Base-by-base conservation (phyloP, 2,113 vertebrate species). In the Leptobrachium leishanense region DNA sequence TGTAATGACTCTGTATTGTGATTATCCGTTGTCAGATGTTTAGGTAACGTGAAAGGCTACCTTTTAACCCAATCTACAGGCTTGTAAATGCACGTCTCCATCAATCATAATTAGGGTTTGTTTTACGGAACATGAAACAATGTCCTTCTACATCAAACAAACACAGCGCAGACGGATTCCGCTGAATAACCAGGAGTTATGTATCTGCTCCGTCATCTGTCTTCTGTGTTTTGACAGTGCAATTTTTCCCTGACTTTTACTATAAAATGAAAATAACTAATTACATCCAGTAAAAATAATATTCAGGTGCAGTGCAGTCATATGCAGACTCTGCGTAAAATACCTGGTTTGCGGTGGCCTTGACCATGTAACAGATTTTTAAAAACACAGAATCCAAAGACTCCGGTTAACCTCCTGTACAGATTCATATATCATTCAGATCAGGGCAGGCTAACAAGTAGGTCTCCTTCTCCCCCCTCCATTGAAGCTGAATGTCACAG, bases 81-180 rank as follows among this genome's bases (percentile, higher is more conserved):
- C 43, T 40, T 59, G 11, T 53, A 59, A 46, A 31, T 79, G 15
- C 69, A 55, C 13, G 76, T 13, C 76, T 64, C 57, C 65, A 71
- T 79, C 68, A 65, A 79, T 79, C 69, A 72, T 79, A 79, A 68
- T 79, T 72, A 79, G 69, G 76, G 68, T 72, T 79, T 79, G 76
- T 79, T 79, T 72, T 72, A 64, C 70, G 59, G 59, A 79, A 79
- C 76, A 65, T 65, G 59, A 72, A 72, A 62, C 44, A 79, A 72
- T 72, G 76, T 65, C 76, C 66, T 70, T 41, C 68, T 77, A 77
- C 76, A 70, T 70, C 54, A 79, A 79, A 72, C 76, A 79, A 79
- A 65, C 39, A 31, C 15, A 53, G 43, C 68, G 53, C 55, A 79
- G 68, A 78, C 68, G 5, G 76, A 78, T 78, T 71, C 67, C 76